Evolutionary conservation across 2,888 invertebrate species (phyloP).

Genomic region (Carterocephalus palaemon): DNA sequence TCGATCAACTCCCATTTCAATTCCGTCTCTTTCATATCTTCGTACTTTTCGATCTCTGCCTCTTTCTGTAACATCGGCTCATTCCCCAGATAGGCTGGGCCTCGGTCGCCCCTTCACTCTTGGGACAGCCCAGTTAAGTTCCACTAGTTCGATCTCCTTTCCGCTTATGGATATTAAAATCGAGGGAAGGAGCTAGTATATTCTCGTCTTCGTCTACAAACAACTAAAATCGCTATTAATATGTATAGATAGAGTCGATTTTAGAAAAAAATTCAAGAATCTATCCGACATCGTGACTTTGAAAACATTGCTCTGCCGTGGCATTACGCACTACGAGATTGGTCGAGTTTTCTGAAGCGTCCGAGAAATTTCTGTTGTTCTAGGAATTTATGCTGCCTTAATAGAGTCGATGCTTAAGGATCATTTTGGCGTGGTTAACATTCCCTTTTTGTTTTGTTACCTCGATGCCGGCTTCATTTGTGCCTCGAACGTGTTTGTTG

Average conservation of each 20-base stretch:
- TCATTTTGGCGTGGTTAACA: slow-evolving; percentile 73
- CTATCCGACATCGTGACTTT: slow-evolving; percentile 39
- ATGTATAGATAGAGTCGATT: slow-evolving; percentile 36
- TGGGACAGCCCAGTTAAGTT: slow-evolving; percentile 2
- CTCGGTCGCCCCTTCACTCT: slow-evolving; percentile 38
- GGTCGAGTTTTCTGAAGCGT: slow-evolving; percentile 56
- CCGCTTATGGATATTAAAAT: background rate
- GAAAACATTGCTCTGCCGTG: too few relatives aligned
- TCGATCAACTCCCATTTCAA: slow-evolving; percentile 38
- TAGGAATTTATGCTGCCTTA: slow-evolving; percentile 61
- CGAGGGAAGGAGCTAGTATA: slow-evolving; percentile 2
- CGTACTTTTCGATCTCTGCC: background rate
- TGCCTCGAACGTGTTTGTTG: too few relatives aligned
- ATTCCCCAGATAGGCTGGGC: slow-evolving; percentile 15
- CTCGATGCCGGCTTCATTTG: slow-evolving; percentile 6
- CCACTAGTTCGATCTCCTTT: background rate
- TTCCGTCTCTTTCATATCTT: slow-evolving; percentile 50
- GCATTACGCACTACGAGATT: slow-evolving; percentile 51
- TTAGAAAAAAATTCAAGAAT: slow-evolving; percentile 28
- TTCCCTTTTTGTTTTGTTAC: slow-evolving; percentile 56
- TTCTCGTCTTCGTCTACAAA: background rate
- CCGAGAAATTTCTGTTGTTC: slow-evolving; percentile 64
- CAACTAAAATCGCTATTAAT: slow-evolving; percentile 17
- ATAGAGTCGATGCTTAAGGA: slow-evolving; percentile 71
- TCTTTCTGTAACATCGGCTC: background rate